Base-by-base conservation (phyloP, 2,113 vertebrate genomes). In the Progne subis region DNA sequence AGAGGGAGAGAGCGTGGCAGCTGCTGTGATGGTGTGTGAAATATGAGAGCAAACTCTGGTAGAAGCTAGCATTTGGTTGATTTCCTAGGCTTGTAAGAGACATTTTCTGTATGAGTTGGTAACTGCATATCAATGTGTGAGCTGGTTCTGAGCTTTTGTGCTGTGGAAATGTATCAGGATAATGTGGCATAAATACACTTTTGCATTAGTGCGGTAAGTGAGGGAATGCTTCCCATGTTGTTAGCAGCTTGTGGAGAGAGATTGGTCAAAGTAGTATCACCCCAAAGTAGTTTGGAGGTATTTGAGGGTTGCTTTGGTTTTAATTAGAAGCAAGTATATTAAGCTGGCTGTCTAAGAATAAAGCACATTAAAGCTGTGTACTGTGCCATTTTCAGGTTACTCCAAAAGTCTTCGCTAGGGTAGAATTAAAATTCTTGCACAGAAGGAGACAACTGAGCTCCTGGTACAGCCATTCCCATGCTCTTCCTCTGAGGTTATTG, bases 301-400 rank as follows among this genome's bases (percentile, higher is more conserved):
- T 76, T 61, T 76, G 67, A 80, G 57, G 34, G 26, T 52, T 85
- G 44, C 43, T 83, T 94, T 72, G 16, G 5, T 37, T 89, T 89
- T 55, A 52, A 44, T 87, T 89, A 64, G 50, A 74, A 88, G 26
- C 4, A 64, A 47, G 11, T 50, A 4, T 67, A 59, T 70, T 86
- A 47, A 82, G 52, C 39, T 67, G 12, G 23, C 29, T 67, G 13
- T 67, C 10, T 59, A 82, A 75, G 56, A 83, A 25, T 12, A 74
- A 75, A 67, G 26, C 16, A 28, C 7, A 8, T 41, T 39, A 43
- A 20, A 57, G n/a, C 61, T 82, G 26, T 59, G 23, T 67, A 59
- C 44, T 1, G 6, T 50, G 32, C 47, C 0, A 0, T 49, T 44
- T 68, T 65, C 14, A n/a, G 31, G 49, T 95, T 70, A 46, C 5